Conservation (phyloP, 2,113 vertebrate species). For the Lamprologus callipterus region DNA sequence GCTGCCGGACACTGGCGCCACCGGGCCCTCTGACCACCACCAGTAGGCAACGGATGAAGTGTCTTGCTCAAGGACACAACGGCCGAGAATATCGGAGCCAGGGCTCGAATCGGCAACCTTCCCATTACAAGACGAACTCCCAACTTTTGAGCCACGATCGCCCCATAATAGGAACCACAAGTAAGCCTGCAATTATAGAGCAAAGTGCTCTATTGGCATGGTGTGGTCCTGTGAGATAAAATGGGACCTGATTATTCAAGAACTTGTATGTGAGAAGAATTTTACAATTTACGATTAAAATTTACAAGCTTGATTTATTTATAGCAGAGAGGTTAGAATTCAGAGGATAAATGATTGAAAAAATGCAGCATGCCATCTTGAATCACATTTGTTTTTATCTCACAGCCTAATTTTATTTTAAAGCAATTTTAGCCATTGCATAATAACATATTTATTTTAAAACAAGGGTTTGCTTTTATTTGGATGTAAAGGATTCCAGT, state of each 20-base stretch:
- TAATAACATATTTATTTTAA: neutral
- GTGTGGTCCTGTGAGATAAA: neutral
- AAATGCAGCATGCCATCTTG: neutral
- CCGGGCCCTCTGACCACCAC: accelerated
- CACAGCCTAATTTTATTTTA: neutral
- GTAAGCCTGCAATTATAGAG: neutral
- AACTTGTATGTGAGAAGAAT: neutral
- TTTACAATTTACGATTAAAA: neutral
- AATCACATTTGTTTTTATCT: neutral
- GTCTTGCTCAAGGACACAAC: accelerated
- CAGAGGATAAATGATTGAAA: neutral
- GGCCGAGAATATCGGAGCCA: accelerated
- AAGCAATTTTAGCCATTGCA: accelerated
- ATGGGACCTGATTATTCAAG: neutral
- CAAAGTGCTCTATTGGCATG: neutral
- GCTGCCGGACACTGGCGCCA: accelerated
- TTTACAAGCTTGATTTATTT: neutral
- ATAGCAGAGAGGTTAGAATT: neutral
- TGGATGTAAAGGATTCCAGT: neutral
- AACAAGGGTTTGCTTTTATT: neutral
- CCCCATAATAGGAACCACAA: accelerated
- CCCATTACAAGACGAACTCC: accelerated
- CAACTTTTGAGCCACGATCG: accelerated
- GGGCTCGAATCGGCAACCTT: accelerated
- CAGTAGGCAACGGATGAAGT: accelerated